Percentiles rank a stretch among this genome's conserved stretches.
These are phyloP conservation scores for Drosophila athabasca DNA, from an alignment of 1,140 invertebrate genomes.

Conservation along the genomic window DNA sequence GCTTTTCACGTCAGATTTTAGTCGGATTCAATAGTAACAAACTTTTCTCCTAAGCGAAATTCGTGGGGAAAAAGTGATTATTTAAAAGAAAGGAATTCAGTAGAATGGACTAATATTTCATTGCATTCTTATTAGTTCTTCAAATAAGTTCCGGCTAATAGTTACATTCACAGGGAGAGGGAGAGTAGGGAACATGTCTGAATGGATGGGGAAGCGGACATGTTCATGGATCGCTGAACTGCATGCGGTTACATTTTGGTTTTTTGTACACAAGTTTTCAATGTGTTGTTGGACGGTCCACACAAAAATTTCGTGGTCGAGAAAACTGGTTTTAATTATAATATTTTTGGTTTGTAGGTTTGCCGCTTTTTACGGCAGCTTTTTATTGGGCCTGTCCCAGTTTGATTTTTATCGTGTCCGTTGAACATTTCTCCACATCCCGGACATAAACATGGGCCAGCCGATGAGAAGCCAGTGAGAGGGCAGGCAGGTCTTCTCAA, in stretches of 20 bases:
- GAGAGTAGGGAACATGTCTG: conserved; percentile 1
- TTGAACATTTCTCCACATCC: conserved; percentile 67
- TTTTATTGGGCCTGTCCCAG: conserved; percentile 70
- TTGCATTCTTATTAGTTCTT: no score
- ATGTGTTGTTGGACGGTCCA: conserved; percentile 31
- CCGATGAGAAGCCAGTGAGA: background rate
- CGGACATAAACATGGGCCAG: conserved; percentile 39
- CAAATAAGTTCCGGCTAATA: no score
- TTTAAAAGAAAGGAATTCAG: no score
- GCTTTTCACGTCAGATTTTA: no score
- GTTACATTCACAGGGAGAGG: no score
- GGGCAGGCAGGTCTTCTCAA: conserved; percentile 3
- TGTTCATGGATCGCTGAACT: conserved; percentile 69
- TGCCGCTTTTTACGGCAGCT: conserved; percentile 45
- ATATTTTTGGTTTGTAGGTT: conserved; percentile 45
- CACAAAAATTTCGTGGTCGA: conserved; percentile 40
- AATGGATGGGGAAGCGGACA: conserved; percentile 10
- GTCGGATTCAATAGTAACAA: no score
- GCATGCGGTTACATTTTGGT: conserved; percentile 28
- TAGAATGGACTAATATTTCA: no score
- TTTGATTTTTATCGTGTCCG: conserved; percentile 68
- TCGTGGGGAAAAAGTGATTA: no score
- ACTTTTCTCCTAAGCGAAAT: no score
- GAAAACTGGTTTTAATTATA: conserved; percentile 73
- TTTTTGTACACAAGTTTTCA: conserved; percentile 23